These are phyloP conservation scores for Pionites leucogaster DNA, from an alignment of 2,113 vertebrate genomes.

Conservation along the genomic window DNA sequence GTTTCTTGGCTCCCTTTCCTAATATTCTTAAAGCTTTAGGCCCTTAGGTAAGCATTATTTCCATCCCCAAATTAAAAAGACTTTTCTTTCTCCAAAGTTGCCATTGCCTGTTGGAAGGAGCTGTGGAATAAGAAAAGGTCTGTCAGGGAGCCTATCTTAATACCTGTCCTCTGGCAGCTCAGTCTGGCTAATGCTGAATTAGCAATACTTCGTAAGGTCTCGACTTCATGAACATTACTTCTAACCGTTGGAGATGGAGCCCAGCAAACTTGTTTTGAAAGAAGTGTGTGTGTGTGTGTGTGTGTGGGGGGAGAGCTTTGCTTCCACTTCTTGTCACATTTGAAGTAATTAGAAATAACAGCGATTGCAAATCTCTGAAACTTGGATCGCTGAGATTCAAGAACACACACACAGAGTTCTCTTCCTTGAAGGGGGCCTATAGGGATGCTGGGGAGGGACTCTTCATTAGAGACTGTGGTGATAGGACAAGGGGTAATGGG, in stretches of 20 bases:
- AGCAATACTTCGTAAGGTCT: neutral
- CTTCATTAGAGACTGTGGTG: too few relatives aligned
- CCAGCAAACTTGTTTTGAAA: neutral
- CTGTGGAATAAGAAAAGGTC: neutral
- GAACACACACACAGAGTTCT: neutral
- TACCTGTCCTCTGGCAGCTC: neutral
- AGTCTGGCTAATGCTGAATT: neutral
- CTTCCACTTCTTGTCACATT: neutral
- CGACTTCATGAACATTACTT: neutral
- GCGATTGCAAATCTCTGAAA: neutral
- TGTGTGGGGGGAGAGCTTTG: fast-evolving
- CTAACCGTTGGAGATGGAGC: neutral
- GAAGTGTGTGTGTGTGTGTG: fast-evolving
- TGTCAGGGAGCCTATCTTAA: neutral
- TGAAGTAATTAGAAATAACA: neutral
- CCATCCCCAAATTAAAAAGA: neutral
- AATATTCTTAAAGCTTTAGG: neutral
- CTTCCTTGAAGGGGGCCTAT: neutral
- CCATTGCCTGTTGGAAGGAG: neutral
- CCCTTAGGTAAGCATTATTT: neutral
- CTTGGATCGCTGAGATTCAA: neutral
- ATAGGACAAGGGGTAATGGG: too few relatives aligned
- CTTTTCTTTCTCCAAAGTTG: neutral
- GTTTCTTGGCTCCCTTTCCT: neutral
- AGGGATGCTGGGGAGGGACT: too few relatives aligned